Conservation (phyloP, 2,113 vertebrate genomes). For the Leuciscus idus region DNA sequence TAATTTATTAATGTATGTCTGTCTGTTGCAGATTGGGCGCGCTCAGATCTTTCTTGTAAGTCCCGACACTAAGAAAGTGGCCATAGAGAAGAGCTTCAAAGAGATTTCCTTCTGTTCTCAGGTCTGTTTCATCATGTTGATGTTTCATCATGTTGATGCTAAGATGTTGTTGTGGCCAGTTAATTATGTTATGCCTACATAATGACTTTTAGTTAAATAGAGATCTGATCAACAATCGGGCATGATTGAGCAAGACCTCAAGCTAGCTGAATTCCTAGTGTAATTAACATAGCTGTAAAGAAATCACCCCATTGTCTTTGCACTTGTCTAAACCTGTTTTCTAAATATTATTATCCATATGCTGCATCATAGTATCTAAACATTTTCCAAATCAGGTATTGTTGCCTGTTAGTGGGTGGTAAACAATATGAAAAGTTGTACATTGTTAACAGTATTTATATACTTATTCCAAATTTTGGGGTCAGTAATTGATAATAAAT, state of each 20-base stretch:
- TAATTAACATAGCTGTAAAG: background rate
- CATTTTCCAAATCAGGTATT: background rate
- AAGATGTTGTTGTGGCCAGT: background rate
- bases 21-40: constrained; percentile 85
- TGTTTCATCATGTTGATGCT: background rate
- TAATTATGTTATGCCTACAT: background rate
- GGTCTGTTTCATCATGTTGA: constrained; percentile 73
- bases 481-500: background rate
- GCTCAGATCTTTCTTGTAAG: constrained; percentile 97
- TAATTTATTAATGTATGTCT: background rate
- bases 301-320: background rate
- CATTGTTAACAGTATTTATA: background rate
- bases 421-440: background rate
- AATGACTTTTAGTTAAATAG: background rate
- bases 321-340: background rate
- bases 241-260: background rate
- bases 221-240: background rate
- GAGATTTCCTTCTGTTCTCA: constrained; percentile 99
- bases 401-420: background rate
- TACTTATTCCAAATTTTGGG: background rate
- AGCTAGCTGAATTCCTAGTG: background rate
- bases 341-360: background rate
- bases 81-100: constrained; percentile 96
- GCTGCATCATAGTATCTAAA: background rate
- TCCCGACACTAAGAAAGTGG: constrained; percentile 96